Percentiles rank a stretch among this genome's conserved stretches.
phyloP scores from a whole-genome alignment of 1,140 invertebrate genomes.

The Thaumatotibia leucotreta region DNA sequence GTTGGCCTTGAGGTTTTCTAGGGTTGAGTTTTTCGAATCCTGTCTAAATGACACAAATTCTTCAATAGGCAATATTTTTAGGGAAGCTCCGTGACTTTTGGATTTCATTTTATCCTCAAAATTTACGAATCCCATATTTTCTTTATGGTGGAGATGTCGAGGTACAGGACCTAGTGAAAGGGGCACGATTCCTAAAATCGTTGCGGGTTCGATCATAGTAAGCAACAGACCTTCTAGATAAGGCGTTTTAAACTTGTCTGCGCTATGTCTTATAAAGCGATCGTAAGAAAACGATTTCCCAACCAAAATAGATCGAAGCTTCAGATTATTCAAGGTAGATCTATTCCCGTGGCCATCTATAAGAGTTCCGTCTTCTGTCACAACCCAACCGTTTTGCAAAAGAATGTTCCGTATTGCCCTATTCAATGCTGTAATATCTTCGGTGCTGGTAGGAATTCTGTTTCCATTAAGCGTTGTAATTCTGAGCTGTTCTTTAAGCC shows the following conservation, averaged over 20 bases:
- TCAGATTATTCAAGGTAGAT: constrained; percentile 26
- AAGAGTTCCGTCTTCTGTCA: constrained; percentile 25
- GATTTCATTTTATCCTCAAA: too few species aligned
- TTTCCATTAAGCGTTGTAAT: not conserved
- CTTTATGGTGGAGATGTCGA: too few species aligned
- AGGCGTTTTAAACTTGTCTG: constrained; percentile 18
- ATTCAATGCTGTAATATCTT: constrained; percentile 22
- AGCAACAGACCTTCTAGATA: constrained; percentile 37
- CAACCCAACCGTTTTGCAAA: constrained; percentile 25
- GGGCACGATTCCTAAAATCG: constrained; percentile 38
- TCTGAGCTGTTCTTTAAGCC: constrained; percentile 30
- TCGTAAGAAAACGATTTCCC: constrained; percentile 27
- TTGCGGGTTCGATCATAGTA: constrained; percentile 24
- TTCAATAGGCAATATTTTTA: not conserved
- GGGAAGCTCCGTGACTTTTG: not conserved
- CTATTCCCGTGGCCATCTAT: constrained; percentile 25
- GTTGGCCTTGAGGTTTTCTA: not conserved
- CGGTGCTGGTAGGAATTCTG: constrained; percentile 8
- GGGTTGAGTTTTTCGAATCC: not conserved
- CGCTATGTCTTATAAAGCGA: constrained; percentile 14
- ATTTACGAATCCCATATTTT: too few species aligned
- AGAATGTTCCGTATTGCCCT: constrained; percentile 20
- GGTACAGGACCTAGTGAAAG: constrained; percentile 22
- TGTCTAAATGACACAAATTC: not conserved
- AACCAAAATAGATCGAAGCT: constrained; percentile 34